Percentiles rank a stretch among this genome's conserved stretches.
Evolutionary conservation across 2,113 vertebrate species (phyloP).

Genomic region (Phaetusa simplex): DNA sequence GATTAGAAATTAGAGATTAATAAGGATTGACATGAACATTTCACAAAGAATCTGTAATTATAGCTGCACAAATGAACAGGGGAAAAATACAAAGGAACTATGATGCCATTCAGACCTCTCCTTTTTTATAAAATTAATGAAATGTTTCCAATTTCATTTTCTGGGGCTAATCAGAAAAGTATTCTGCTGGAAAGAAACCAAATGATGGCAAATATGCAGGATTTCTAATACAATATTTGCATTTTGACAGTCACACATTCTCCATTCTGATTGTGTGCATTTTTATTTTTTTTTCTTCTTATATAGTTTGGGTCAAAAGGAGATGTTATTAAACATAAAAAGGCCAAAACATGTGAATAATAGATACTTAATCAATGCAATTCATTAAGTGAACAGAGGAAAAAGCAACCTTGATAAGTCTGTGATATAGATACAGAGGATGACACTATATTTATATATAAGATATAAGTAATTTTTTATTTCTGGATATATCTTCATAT

Average conservation of each 20-base stretch:
- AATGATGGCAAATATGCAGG: slow-evolving; percentile 54
- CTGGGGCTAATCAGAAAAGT: slow-evolving; percentile 64
- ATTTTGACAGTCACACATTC: slow-evolving; percentile 59
- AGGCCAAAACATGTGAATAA: slow-evolving; percentile 67
- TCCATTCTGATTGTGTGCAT: slow-evolving; percentile 12
- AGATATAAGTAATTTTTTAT: not conserved
- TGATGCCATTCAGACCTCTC: slow-evolving; percentile 72
- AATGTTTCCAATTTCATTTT: slow-evolving; percentile 77
- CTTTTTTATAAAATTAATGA: slow-evolving; percentile 65
- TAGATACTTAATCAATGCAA: slow-evolving; percentile 61
- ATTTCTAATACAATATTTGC: slow-evolving; percentile 68
- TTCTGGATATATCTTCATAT: not conserved
- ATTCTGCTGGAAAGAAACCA: slow-evolving; percentile 67
- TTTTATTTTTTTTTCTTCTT: not conserved
- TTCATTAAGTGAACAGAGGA: slow-evolving; percentile 59
- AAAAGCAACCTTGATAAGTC: slow-evolving; percentile 29
- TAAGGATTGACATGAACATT: slow-evolving; percentile 77
- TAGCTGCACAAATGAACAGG: slow-evolving; percentile 68
- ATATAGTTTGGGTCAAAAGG: slow-evolving; percentile 59
- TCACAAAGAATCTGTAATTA: slow-evolving; percentile 77
- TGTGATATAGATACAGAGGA: not conserved
- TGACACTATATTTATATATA: not conserved
- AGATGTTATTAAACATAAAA: slow-evolving; percentile 71
- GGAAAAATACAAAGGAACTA: slow-evolving; percentile 46
- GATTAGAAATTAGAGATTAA: slow-evolving; percentile 81